Base-by-base conservation (phyloP, 2,888 invertebrate genomes). In the Sesamia inferens region DNA sequence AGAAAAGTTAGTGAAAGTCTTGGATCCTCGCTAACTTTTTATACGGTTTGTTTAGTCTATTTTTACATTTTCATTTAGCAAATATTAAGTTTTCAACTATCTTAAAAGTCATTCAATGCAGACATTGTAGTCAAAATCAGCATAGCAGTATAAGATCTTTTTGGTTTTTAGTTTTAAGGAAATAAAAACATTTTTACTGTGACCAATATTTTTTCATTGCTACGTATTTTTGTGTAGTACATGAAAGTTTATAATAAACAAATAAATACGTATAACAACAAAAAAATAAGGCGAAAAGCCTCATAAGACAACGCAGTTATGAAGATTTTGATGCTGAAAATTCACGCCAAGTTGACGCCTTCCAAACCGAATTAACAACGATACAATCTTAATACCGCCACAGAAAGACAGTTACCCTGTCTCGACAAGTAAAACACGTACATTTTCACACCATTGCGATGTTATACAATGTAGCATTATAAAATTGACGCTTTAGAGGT, bases 401-500 rank as follows among this genome's bases (percentile, higher is more conserved):
- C 31, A 74, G 24, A 66, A 58, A 76, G 39, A 59, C 31, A 54
- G 51, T 42, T 19, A 82, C 68, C 68, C 55, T 63, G 68, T 77
- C 11, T 42, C 31, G 54, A 16, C 31, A 71, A 64, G 51, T 58
- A 44, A 71, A 74, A 79, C 51, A 72, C 74, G 66, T 68, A 69
- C 58, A 71, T 75, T 75, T 77, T 63, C 69, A 61, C 75, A 59
- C 79, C 75, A 79, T 73, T 58, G 57, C 69, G 39, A 31, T 48
- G 19, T 24, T 47, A 47, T 67, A 76, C 72, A 79, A 79, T 71
- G 80, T 73, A 51, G 73, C 76, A 83, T 83, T 76, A 83, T 79
- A 61, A 78, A 82, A 80, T 83, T 68, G 83, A 76, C 73, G 63
- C 75, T 65, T 74, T 66, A 73, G 57, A 81, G 71, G 68, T 83